Base-by-base conservation (phyloP, 1,140 invertebrate genomes). In the Apocrypta bakeri region DNA sequence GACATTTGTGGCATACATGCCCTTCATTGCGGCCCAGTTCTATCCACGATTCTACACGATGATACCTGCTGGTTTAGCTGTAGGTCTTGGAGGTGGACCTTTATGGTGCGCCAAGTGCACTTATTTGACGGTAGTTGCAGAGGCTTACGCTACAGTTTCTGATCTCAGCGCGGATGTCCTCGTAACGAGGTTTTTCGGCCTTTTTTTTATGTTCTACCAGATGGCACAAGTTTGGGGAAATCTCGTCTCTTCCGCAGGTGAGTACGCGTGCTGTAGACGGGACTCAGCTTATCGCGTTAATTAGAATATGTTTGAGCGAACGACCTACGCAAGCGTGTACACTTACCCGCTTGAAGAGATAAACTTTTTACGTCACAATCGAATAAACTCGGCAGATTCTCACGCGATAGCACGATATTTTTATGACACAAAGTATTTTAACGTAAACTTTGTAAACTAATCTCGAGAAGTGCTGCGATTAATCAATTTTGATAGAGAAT, bases 171-270 rank as follows among this genome's bases (percentile, higher is more conserved):
- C 94, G 0, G 96, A 97, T 66, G 93, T 95, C 0, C 92, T 97
- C 31, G 95, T 98, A 33, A 95, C 96, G 3, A 92, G 96, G 84
- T 98, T 98, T 90, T 98, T 98, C 88, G 97, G 97, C 0, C 92
- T 98, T 2, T 98, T 98, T 92, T 98, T 98, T 92, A 96, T 98
- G 95, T 95, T 98, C 87, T 98, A 98, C 88, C 98, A 99, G 91
- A 95, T 97, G 92, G 96, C 97, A 0, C 96, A 97, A 90, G 96
- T 98, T 29, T 96, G 97, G 96, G 98, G 98, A 0, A 98, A 98
- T 90, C 93, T 98, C 0, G 96, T 98, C 68, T 98, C 97, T 42
- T 98, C 97, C 2, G 93, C 95, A 85, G 94, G 95, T 95, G 90
- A 75, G 86, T 75, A 71, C n/a, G n/a, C n/a, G n/a, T n/a, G n/a